Conservation (phyloP, 1,140 invertebrate species). For the Lutraria rhynchaena region DNA sequence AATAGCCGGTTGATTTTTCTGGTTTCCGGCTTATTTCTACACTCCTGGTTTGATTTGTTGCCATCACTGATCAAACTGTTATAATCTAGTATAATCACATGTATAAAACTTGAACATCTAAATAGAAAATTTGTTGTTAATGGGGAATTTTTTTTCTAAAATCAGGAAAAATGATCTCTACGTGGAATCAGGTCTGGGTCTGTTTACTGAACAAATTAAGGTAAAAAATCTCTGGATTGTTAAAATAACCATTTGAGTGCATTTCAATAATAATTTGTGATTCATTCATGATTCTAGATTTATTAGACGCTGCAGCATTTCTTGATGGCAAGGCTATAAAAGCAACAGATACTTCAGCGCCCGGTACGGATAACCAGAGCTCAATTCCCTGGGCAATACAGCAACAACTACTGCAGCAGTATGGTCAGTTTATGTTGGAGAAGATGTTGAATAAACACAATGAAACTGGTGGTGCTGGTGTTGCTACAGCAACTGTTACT, state of each 20-base stretch:
- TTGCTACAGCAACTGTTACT: slow-evolving; percentile 33
- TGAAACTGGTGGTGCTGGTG: background rate
- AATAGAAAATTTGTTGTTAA: too few species aligned
- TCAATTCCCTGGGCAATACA: slow-evolving; percentile 46
- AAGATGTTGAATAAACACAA: slow-evolving; percentile 53
- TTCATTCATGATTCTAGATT: slow-evolving; percentile 12
- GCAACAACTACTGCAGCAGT: slow-evolving; percentile 48
- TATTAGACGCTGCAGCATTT: slow-evolving; percentile 48
- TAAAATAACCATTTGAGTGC: background rate
- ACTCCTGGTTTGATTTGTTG: too few species aligned
- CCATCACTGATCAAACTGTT: too few species aligned
- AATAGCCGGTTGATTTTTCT: too few species aligned
- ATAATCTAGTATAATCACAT: too few species aligned
- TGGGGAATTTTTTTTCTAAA: too few species aligned
- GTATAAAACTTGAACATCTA: too few species aligned
- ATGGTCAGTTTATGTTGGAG: slow-evolving; percentile 56
- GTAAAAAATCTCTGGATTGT: background rate
- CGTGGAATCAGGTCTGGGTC: background rate
- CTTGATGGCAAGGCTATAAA: slow-evolving; percentile 13
- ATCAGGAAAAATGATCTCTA: too few species aligned
- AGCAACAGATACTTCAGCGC: background rate
- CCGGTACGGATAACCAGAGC: slow-evolving; percentile 1
- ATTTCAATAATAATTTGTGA: background rate
- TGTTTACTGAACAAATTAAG: background rate
- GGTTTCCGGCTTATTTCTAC: too few species aligned